Evolutionary conservation across 2,113 vertebrate genomes (phyloP).

Genomic region (Andinoacara biseriatus): DNA sequence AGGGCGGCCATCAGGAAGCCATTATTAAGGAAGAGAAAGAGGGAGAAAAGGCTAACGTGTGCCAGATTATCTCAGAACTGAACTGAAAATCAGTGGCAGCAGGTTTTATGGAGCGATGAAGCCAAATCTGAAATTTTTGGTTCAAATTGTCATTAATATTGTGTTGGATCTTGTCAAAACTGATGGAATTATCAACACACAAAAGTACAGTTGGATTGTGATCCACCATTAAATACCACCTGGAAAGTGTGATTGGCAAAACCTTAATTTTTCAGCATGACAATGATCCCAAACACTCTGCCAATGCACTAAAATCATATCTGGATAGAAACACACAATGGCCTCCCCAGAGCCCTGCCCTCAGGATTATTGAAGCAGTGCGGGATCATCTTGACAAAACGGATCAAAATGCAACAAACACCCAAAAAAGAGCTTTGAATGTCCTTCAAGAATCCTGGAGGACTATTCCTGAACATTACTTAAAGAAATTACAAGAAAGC

Average conservation of each 20-base stretch:
- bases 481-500: background rate
- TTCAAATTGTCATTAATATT: background rate
- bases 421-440: background rate
- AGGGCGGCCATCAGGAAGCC: background rate
- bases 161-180: background rate
- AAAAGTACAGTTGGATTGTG: background rate
- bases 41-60: background rate
- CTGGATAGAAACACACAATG: background rate
- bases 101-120: background rate
- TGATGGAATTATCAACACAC: background rate
- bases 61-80: background rate
- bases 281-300: background rate
- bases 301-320: background rate
- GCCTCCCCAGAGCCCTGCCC: background rate
- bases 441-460: background rate
- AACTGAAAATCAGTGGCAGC: background rate
- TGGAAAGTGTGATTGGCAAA: background rate
- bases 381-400: background rate
- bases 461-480: background rate
- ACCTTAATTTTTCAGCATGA: background rate
- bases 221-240: background rate
- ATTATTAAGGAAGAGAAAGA: background rate
- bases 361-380: background rate
- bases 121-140: background rate
- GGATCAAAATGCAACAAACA: background rate